Evolutionary conservation across 30 jellyfish, hydroid and myxozoan species (phyloP).

Genomic region (Chironex yamaguchii): DNA sequence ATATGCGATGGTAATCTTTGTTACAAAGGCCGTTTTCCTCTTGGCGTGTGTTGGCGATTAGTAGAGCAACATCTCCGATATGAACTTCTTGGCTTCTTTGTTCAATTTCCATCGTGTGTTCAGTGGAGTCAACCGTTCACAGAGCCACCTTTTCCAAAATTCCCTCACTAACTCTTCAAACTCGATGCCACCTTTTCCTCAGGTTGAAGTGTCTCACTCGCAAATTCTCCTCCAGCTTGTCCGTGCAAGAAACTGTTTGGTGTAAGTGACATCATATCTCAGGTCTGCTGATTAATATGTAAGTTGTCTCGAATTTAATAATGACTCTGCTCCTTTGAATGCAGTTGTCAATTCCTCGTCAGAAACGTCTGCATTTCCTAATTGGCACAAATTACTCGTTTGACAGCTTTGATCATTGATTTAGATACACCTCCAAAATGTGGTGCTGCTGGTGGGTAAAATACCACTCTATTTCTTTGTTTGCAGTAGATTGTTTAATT

Average conservation of each 20-base stretch:
- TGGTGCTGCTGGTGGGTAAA: conserved; percentile 65
- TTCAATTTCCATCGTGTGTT: not conserved
- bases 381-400: conserved; percentile 38
- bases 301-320: conserved; percentile 52
- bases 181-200: no score
- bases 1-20: no score
- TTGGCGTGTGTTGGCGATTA: not conserved
- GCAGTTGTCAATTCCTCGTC: conserved; percentile 59
- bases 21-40: conserved; percentile 5
- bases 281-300: conserved; percentile 51
- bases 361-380: conserved; percentile 17
- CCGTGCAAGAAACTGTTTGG: conserved; percentile 63
- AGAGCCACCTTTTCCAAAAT: conserved; percentile 14
- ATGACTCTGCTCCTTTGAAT: conserved; percentile 42
- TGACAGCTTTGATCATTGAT: conserved; percentile 48
- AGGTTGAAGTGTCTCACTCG: conserved; percentile 31
- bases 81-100: not conserved
- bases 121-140: not conserved
- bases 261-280: conserved; percentile 45
- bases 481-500: conserved; percentile 35
- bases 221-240: conserved; percentile 51
- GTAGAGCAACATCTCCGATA: not conserved
- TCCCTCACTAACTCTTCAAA: not conserved
- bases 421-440: conserved; percentile 62
- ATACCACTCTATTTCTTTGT: conserved; percentile 63